Evolutionary conservation across 1,140 invertebrate genomes (phyloP).

Genomic region (Paramacrobiotus metropolitanus): DNA sequence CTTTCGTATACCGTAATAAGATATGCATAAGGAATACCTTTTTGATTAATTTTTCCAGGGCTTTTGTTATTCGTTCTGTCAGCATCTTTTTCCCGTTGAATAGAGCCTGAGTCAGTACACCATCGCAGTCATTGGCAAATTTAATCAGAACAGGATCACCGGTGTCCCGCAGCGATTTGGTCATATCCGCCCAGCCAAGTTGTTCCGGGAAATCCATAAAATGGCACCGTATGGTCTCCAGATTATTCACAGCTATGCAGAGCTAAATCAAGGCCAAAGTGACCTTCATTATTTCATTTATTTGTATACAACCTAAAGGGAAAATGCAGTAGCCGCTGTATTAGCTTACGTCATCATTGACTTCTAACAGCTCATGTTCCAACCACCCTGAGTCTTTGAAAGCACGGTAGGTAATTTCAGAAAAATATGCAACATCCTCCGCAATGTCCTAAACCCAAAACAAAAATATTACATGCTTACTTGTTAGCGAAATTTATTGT

Average conservation of each 20-base stretch:
- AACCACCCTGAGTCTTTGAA: neutral
- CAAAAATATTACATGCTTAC: no score
- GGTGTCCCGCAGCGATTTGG: neutral
- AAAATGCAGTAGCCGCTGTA: no score
- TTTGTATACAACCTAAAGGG: no score
- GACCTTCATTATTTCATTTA: no score
- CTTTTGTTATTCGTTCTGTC: neutral
- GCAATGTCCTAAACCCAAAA: neutral
- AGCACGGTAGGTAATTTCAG: neutral
- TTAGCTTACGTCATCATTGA: constrained; percentile 1
- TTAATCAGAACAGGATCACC: neutral
- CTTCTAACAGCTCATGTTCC: constrained; percentile 1
- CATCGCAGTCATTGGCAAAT: neutral
- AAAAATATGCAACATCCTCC: neutral
- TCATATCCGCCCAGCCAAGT: neutral
- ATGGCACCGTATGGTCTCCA: neutral
- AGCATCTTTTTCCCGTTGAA: neutral
- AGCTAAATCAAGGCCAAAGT: no score
- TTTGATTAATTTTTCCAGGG: neutral
- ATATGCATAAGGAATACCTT: neutral
- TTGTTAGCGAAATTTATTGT: no score
- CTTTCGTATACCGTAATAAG: neutral
- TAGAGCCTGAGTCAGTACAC: neutral
- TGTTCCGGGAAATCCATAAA: neutral
- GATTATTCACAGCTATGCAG: neutral